A percentile compares a stretch with the other conserved stretches of the same genome.
These are phyloP conservation scores for Acanthoscelides obtectus DNA, from an alignment of 2,888 invertebrate species.

Conservation along the genomic window DNA sequence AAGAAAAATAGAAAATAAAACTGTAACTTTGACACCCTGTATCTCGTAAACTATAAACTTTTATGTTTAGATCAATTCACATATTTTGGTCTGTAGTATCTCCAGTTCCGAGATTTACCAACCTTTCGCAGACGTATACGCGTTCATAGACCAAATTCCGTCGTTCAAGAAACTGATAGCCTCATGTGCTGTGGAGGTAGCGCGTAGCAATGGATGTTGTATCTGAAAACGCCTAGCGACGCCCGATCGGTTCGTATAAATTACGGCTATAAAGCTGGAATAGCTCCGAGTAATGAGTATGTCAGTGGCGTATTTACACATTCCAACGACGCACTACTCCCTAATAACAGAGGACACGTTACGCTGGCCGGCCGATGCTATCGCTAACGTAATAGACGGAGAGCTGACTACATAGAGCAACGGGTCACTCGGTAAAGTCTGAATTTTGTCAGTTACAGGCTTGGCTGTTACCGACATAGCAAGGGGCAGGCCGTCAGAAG, in stretches of 20 bases:
- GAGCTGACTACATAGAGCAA: too few species aligned
- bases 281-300: conserved; percentile 10
- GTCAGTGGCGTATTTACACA: conserved; percentile 10
- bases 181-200: neutral
- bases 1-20: too few species aligned
- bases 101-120: too few species aligned
- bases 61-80: too few species aligned
- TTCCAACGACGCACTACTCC: conserved; percentile 4
- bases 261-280: conserved; percentile 7
- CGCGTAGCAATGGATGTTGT: neutral
- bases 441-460: too few species aligned
- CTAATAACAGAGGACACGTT: conserved; percentile 7
- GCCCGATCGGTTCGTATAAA: neutral
- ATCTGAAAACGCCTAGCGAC: neutral
- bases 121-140: too few species aligned
- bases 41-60: too few species aligned
- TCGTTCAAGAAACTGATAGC: neutral
- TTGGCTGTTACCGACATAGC: too few species aligned
- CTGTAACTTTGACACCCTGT: too few species aligned
- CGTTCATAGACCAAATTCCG: neutral
- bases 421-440: too few species aligned
- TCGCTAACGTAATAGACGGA: conserved; percentile 7
- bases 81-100: too few species aligned
- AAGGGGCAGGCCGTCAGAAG: too few species aligned
- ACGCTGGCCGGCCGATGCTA: conserved; percentile 5